Evolutionary conservation across 92 coral and sea anemone genomes (phyloP), one percentile per base, ranked within the genome.

Genomic region (Muricea muricata): DNA sequence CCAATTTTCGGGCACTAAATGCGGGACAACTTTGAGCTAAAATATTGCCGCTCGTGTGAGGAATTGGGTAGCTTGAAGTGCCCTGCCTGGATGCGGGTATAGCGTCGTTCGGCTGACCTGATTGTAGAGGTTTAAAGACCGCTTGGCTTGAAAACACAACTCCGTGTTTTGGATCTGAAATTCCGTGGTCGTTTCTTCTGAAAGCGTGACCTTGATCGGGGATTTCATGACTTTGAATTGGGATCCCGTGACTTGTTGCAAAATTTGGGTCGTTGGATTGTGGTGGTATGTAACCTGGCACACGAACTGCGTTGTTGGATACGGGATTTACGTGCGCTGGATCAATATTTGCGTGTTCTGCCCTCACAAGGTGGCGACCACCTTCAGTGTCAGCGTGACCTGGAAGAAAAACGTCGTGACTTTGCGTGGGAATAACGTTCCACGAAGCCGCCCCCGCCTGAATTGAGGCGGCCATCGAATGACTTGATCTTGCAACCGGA

Each of bases 21-120:
- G 60, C 18, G 0, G 70, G 70, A 18, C 70, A 63, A 63, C 70
- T 63, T 63, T 63, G 70, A 63, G 70, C 70, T 5, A 63, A 21
- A 32, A 63, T 32, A 63, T 63, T 39, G 4, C 70, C 70, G 15
- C 31, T 21, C 8, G 24, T 17, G 14, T 26, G 50, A 45, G 50
- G 50, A 5, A 45, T 45, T 45, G 45, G 21, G 14, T 23, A 60
- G 68, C 32, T 14, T 24, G 68, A 24, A 24, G 21, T 6, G 10
- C 9, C 65, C n/a, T 57, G 65, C 25, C 30, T 57, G 14, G 28
- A 32, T 21, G 65, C 39, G 13, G 17, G 18, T 4, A 37, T 37
- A 37, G 42, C 42, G 9, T 37, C 42, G 9, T 9, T 37, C 4
- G 42, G 5, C 42, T 37, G 42, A 20, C 24, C 70, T 8, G 37